A percentile compares a stretch with the other conserved stretches of the same genome.
phyloP scores from a whole-genome alignment of 2,113 vertebrate genomes.

The Holacanthus passer region DNA sequence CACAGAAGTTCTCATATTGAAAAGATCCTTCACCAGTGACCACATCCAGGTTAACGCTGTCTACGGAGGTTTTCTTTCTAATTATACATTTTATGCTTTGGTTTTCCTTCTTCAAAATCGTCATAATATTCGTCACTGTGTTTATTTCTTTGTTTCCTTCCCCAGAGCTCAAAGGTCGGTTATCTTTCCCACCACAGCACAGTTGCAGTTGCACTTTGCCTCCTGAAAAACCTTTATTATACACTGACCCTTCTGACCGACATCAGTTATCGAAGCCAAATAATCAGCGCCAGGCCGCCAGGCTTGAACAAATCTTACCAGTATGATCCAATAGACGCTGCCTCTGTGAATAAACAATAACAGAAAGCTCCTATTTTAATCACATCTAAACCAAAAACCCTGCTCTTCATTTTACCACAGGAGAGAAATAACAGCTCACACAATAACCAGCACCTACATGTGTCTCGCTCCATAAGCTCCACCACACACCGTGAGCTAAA shows the following conservation, averaged over 20 bases:
- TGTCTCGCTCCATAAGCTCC: constrained; percentile 79
- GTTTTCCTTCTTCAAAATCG: background rate
- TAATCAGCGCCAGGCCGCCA: constrained; percentile 19
- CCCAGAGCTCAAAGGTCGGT: background rate
- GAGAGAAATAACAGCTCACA: constrained; percentile 77
- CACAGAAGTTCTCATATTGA: background rate
- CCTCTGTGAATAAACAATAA: constrained; percentile 76
- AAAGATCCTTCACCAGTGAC: background rate
- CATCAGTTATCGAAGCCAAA: constrained; percentile 44
- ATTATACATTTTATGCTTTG: background rate
- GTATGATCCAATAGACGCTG: constrained; percentile 66
- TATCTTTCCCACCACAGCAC: background rate
- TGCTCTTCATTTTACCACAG: constrained; percentile 66
- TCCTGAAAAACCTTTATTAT: constrained; percentile 13
- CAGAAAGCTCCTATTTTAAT: constrained; percentile 76
- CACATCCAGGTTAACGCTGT: background rate
- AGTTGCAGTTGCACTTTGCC: background rate
- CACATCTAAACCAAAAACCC: constrained; percentile 65
- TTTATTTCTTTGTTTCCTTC: constrained; percentile 4
- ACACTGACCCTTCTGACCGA: constrained; percentile 46
- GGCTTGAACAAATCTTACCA: constrained; percentile 32
- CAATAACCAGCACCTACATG: constrained; percentile 81
- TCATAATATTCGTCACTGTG: background rate
- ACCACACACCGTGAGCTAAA: constrained; percentile 73
- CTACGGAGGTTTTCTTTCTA: background rate